Evolutionary conservation across 2,888 invertebrate genomes (phyloP), one percentile per base, ranked within the genome.

Genomic region (Cactoblastis cactorum): DNA sequence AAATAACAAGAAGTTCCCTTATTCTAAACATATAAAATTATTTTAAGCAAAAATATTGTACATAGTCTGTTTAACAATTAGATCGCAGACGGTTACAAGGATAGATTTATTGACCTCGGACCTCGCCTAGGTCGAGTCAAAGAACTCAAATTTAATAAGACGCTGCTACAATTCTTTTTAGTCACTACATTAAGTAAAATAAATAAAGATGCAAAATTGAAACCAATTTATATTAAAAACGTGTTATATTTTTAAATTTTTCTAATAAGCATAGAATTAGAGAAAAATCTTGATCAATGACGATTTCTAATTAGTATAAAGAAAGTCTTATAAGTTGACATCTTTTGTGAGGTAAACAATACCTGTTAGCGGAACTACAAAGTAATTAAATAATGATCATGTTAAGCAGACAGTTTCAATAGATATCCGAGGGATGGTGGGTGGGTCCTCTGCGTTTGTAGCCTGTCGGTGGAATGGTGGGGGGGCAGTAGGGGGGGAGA

Each of bases 331-430:
- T 15, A 17, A 37, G 15, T 17, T 9, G n/a, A n/a, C 17, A 17
- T 37, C 39, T 22, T 22, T 39, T 12, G 3, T n/a, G 28, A 43
- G 28, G 43, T 32, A 43, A 32, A 43, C 43, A 28, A 17, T 28
- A 37, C 37, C 37, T 28, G 43, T 28, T 43, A 43, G 28, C 28
- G 43, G 28, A 24, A 32, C 43, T 3, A 43, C 43, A 43, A 28
- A 17, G 43, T 43, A 43, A 43, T 43, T 43, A 43, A 28, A 28
- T 5, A 17, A 43, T 43, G 43, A 32, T 43, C 28, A 43, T 43
- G 37, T 48, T 48, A 24, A 38, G 28, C 24, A 72, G 74, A 73
- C 75, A 79, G 80, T 83, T 77, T 78, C 77, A 74, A 80, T 74
- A 74, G 71, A 69, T 67, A 71, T 75, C 71, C 63, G 64, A 61